Conservation (phyloP, 1,140 invertebrate genomes). For the Cheumatopsyche charites region DNA sequence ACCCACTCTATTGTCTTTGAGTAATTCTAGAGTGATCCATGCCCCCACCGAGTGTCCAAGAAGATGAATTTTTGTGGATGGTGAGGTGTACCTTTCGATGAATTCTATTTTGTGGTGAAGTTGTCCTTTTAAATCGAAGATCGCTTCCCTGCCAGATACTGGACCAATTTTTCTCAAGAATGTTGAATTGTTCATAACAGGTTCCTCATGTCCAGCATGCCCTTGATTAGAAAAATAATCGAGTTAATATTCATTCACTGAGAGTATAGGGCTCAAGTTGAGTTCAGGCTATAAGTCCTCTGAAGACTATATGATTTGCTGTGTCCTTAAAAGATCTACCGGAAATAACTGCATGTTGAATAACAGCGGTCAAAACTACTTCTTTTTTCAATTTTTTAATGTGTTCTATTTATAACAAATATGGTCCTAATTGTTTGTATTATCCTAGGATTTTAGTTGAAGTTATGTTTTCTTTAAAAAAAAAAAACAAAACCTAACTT, state of each 20-base stretch:
- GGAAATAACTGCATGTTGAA: no score
- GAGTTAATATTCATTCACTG: neutral
- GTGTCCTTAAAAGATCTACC: no score
- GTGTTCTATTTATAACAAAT: no score
- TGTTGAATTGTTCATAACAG: conserved; percentile 50
- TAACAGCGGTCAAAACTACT: no score
- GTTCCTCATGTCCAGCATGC: conserved; percentile 73
- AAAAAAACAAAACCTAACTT: no score
- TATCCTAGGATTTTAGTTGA: no score
- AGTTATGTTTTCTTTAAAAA: no score
- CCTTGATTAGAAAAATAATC: conserved; percentile 56
- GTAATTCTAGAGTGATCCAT: conserved; percentile 77
- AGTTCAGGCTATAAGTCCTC: no score
- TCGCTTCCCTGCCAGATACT: conserved; percentile 60
- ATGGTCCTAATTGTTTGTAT: no score
- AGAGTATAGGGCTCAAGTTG: no score
- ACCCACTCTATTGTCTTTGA: conserved; percentile 64
- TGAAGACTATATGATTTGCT: no score
- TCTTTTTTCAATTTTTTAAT: no score
- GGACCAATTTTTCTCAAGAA: conserved; percentile 53
- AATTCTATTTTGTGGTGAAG: conserved; percentile 81
- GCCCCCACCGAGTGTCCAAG: conserved; percentile 86
- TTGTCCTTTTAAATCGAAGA: conserved; percentile 76
- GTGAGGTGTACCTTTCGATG: conserved; percentile 73
- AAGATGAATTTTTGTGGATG: conserved; percentile 70